These are phyloP conservation scores for Cecropterus lyciades DNA, from an alignment of 1,140 invertebrate species.

Conservation along the genomic window DNA sequence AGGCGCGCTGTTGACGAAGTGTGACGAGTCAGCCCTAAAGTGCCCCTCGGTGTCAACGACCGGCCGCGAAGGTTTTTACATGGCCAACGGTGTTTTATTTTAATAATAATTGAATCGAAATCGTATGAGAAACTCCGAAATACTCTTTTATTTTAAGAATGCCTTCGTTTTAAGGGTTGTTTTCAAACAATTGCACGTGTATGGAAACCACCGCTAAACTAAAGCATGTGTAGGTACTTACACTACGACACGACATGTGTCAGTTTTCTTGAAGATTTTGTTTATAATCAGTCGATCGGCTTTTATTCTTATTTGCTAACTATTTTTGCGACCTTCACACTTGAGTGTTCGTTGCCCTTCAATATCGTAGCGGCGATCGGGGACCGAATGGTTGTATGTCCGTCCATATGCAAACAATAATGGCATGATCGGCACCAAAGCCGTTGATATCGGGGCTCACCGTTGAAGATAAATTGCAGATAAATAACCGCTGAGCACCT, in stretches of 20 bases:
- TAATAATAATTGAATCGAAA: constrained; percentile 78
- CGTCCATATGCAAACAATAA: constrained; percentile 30
- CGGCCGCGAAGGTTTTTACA: constrained; percentile 80
- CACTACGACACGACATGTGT: not conserved
- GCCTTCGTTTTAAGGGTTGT: not conserved
- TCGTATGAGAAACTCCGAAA: not conserved
- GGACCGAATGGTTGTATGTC: constrained; percentile 30
- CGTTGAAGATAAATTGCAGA: constrained; percentile 25
- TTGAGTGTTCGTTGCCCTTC: constrained; percentile 60
- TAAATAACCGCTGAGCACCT: constrained; percentile 21
- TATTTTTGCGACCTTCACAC: constrained; percentile 61
- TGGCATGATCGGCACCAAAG: constrained; percentile 26
- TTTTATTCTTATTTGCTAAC: constrained; percentile 25
- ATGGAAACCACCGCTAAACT: too few relatives aligned
- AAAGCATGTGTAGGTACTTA: not conserved
- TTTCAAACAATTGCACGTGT: not conserved
- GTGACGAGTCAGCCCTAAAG: constrained; percentile 80
- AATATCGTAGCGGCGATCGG: constrained; percentile 30
- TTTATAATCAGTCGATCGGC: constrained; percentile 15
- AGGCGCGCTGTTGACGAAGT: constrained; percentile 65
- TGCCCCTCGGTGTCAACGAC: constrained; percentile 78
- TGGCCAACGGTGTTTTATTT: constrained; percentile 77
- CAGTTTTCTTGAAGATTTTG: not conserved
- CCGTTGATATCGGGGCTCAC: constrained; percentile 18
- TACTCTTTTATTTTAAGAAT: not conserved